phyloP scores from a whole-genome alignment of 2,888 invertebrate species.

The Polylopha cassiicola region DNA sequence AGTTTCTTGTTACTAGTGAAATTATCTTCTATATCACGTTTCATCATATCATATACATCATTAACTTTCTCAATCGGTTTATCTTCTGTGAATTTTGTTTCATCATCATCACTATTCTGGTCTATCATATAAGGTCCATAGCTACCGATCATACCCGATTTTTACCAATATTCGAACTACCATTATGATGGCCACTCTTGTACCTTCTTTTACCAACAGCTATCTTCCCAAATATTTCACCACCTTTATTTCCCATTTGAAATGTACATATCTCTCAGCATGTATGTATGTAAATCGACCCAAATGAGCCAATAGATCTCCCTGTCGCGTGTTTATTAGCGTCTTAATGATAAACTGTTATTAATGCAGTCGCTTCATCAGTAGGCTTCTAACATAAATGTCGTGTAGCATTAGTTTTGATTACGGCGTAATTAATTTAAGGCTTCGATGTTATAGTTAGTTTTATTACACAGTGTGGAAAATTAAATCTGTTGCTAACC shows the following conservation, averaged over 20 bases:
- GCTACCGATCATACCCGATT: too few relatives aligned
- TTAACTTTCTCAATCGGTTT: too few relatives aligned
- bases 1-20: too few relatives aligned
- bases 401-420: slow-evolving; percentile 47
- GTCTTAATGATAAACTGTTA: slow-evolving; percentile 55
- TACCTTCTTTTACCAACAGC: too few relatives aligned
- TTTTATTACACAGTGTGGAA: slow-evolving; percentile 1
- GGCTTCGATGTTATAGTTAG: not conserved
- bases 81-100: too few relatives aligned
- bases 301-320: slow-evolving; percentile 34
- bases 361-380: slow-evolving; percentile 49
- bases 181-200: too few relatives aligned
- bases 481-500: not conserved
- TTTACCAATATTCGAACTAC: too few relatives aligned
- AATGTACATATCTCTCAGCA: slow-evolving; percentile 19
- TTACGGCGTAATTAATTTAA: slow-evolving; percentile 33
- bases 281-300: slow-evolving; percentile 25
- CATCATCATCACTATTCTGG: too few relatives aligned
- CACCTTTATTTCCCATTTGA: slow-evolving; percentile 10
- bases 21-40: too few relatives aligned
- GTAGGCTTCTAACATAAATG: slow-evolving; percentile 50
- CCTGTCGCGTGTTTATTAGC: slow-evolving; percentile 48
- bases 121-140: too few relatives aligned
- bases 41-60: too few relatives aligned
- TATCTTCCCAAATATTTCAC: too few relatives aligned